Evolutionary conservation across 2,113 vertebrate genomes (phyloP).

Genomic region (Clinocottus analis): DNA sequence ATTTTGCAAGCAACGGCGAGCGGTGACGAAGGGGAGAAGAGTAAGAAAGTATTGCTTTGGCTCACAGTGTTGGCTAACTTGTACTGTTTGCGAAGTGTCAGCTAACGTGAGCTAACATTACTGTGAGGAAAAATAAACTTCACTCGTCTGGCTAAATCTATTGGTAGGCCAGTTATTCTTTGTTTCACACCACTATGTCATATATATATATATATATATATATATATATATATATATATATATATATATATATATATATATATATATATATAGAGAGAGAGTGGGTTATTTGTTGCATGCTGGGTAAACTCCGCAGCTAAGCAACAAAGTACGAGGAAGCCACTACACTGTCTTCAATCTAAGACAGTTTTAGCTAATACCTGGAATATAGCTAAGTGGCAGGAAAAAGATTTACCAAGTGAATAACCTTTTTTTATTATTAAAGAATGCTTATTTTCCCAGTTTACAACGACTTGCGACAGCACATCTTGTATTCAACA

Average conservation of each 20-base stretch:
- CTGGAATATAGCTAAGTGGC: constrained; percentile 46
- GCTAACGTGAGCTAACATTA: background rate
- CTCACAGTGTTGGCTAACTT: no score
- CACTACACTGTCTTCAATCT: constrained; percentile 15
- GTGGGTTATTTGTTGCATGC: constrained; percentile 18
- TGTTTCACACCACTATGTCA: background rate
- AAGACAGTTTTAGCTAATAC: constrained; percentile 46
- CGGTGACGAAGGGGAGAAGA: constrained; percentile 70
- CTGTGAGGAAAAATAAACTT: background rate
- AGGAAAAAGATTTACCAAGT: constrained; percentile 29
- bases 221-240: background rate
- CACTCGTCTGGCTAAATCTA: background rate
- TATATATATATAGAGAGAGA: no score
- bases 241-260: background rate
- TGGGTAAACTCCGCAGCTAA: constrained; percentile 45
- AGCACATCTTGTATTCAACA: background rate
- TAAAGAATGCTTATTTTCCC: background rate
- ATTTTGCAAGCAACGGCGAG: constrained; percentile 68
- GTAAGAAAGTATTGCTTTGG: constrained; percentile 63
- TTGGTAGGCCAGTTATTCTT: background rate
- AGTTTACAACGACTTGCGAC: background rate
- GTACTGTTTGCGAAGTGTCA: no score
- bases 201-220: background rate
- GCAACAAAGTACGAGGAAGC: constrained; percentile 50
- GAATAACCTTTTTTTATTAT: no score